phyloP scores from a whole-genome alignment of 2,797 vertebrate genomes.

The Darevskia nairensis region DNA sequence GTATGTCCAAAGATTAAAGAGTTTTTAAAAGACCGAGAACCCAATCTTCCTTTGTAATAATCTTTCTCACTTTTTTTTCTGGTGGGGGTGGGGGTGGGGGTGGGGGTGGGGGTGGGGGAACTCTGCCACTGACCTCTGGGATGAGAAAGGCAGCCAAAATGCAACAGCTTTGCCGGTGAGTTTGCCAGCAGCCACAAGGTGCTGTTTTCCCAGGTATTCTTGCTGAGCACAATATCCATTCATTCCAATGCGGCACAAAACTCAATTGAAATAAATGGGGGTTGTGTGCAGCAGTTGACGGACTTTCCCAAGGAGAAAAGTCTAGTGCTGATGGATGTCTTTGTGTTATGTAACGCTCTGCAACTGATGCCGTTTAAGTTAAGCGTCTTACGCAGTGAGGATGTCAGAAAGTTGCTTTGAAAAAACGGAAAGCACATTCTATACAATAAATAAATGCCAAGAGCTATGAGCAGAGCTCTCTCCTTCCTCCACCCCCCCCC shows the following conservation, averaged over 20 bases:
- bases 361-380: not conserved
- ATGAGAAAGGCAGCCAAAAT: constrained; percentile 1
- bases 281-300: not conserved
- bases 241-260: constrained; percentile 12
- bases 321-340: not conserved
- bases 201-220: not conserved
- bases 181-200: not conserved
- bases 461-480: not conserved
- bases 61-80: not conserved
- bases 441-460: constrained; percentile 4
- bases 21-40: constrained; percentile 2
- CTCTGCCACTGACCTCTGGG: not conserved
- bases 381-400: not conserved
- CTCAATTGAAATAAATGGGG: not conserved
- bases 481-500: too few relatives aligned
- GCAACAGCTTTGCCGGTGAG: not conserved
- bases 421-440: not conserved
- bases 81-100: not conserved
- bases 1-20: constrained; percentile 24
- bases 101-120: not conserved
- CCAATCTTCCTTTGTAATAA: not conserved
- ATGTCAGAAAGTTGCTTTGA: not conserved
- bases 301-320: constrained; percentile 7
- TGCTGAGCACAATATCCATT: not conserved
- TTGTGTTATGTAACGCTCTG: not conserved